Base-by-base conservation (phyloP, 2,113 vertebrate genomes). In the Centropus bengalensis region DNA sequence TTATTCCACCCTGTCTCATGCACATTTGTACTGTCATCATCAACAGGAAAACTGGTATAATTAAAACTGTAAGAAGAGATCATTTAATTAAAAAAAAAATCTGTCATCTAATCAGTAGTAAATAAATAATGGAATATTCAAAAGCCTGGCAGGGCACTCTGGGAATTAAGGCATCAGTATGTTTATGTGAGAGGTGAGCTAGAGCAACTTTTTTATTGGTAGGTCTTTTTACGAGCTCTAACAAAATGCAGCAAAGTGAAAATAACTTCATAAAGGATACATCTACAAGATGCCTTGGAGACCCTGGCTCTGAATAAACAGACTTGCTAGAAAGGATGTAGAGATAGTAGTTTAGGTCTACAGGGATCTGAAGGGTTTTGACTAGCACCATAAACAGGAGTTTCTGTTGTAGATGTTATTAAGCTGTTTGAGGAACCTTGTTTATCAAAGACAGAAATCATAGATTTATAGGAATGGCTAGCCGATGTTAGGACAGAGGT, bases 381-480 rank as follows among this genome's bases (percentile, higher is more conserved):
- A 94, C 89, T 93, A 92, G 52, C 55, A 32, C 45, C 74, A 74
- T 94, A 92, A 96, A 93, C 47, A 94, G 70, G 59, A 82, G n/a
- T 36, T 91, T 79, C 81, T 93, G 40, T 73, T 45, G 66, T 7
- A 79, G 81, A 91, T 21, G 24, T 45, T 95, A 86, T 79, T 91
- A 76, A 91, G 15, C 12, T 69, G 18, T 78, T 91, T 85, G 91
- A 94, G 63, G 38, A 84, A 64, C 58, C 40, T 75, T 84, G 56
- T 83, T 95, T 93, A 83, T 86, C 80, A 93, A 92, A 88, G 83
- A 17, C 26, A 89, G 32, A 91, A 86, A 92, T 79, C 86, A 86
- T 26, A 78, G 33, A 60, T 84, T 88, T 91, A 68, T 67, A 77
- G 49, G 88, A 92, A 84, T 28, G 24, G 63, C 58, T 92, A 82